A percentile compares a stretch with the other conserved stretches of the same genome.
Evolutionary conservation across 2,888 invertebrate genomes (phyloP).

Genomic region (Calliphora vomitoria): DNA sequence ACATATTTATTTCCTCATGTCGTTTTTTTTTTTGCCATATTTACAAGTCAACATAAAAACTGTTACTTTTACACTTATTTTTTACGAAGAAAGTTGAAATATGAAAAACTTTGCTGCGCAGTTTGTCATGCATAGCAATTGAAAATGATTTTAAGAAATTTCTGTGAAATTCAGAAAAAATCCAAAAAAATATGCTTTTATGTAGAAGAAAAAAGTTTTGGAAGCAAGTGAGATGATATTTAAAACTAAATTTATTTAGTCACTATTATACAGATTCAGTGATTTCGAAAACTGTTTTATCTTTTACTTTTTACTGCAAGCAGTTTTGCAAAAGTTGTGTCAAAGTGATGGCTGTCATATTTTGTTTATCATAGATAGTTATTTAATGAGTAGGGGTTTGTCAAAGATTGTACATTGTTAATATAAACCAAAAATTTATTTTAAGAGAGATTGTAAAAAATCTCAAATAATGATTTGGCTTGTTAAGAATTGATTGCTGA

Average conservation of each 20-base stretch:
- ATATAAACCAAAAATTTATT: neutral
- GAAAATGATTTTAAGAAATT: neutral
- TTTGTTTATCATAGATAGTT: neutral
- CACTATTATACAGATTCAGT: neutral
- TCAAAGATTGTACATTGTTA: neutral
- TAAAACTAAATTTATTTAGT: neutral
- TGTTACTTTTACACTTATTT: neutral
- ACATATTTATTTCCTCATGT: neutral
- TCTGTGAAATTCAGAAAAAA: neutral
- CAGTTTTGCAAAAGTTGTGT: neutral
- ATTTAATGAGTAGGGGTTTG: neutral
- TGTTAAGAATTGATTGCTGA: no score
- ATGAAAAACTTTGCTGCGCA: slow-evolving; percentile 1
- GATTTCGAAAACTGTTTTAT: no score
- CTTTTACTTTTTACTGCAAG: neutral
- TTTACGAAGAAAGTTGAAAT: neutral
- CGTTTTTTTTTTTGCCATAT: neutral
- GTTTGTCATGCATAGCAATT: slow-evolving; percentile 1
- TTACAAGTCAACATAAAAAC: neutral
- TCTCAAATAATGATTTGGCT: no score
- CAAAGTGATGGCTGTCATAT: neutral
- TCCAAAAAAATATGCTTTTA: neutral
- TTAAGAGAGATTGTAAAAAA: neutral
- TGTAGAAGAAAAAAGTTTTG: neutral
- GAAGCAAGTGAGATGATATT: neutral